phyloP scores from a whole-genome alignment of 2,888 invertebrate genomes.

The Stegana nigrithorax region DNA sequence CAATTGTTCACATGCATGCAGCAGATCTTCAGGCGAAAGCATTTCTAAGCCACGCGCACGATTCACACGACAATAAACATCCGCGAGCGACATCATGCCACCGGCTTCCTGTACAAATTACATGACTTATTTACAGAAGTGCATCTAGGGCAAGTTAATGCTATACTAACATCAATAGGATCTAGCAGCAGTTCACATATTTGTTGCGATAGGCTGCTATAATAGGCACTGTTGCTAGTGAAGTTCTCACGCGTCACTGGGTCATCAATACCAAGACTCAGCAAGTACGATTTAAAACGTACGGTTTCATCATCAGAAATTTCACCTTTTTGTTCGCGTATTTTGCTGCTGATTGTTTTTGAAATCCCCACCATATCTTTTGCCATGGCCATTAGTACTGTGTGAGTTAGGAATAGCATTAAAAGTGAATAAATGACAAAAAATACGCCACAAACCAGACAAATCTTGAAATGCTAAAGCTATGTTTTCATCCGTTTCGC shows the following conservation, averaged over 20 bases:
- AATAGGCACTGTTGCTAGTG: conserved; percentile 87
- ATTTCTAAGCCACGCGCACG: conserved; percentile 95
- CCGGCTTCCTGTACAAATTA: conserved; percentile 87
- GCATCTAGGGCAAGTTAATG: too few relatives aligned
- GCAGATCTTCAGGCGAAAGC: conserved; percentile 95
- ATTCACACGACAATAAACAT: conserved; percentile 97
- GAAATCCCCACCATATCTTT: conserved; percentile 97
- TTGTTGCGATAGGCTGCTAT: conserved; percentile 85
- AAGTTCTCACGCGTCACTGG: conserved; percentile 95
- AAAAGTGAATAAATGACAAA: background rate
- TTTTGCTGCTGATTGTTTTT: conserved; percentile 90
- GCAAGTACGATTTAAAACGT: conserved; percentile 92
- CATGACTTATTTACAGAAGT: too few relatives aligned
- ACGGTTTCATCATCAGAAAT: conserved; percentile 98
- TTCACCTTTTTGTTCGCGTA: conserved; percentile 93
- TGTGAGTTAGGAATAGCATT: background rate
- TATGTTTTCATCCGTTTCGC: conserved; percentile 92
- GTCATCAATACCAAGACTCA: conserved; percentile 97
- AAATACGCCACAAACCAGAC: conserved; percentile 62
- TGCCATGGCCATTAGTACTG: conserved; percentile 92
- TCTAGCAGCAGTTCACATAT: conserved; percentile 84
- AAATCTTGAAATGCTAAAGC: conserved; percentile 95
- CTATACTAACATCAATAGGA: conserved; percentile 80
- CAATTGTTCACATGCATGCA: conserved; percentile 85
- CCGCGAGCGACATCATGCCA: conserved; percentile 96